Conservation (phyloP, 2,113 vertebrate species). For the Azemiops feae region DNA sequence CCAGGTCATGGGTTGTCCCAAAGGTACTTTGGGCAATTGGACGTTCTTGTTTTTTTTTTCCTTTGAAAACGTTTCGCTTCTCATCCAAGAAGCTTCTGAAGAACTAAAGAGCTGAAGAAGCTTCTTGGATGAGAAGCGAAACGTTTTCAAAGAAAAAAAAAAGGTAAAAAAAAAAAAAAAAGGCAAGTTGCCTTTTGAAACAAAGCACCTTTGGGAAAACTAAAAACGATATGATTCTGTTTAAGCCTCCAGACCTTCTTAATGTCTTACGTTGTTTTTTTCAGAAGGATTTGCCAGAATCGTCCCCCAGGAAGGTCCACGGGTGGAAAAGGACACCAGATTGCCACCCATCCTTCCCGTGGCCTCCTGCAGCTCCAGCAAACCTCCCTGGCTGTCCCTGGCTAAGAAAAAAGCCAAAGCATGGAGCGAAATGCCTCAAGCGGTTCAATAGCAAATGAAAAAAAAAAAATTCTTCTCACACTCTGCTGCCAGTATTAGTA, state of each 20-base stretch:
- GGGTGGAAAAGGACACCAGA: constrained; percentile 55
- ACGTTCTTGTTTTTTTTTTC: no score
- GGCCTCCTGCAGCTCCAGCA: constrained; percentile 61
- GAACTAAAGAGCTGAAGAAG: no score
- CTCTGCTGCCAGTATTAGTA: constrained; percentile 43
- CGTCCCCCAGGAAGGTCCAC: constrained; percentile 61
- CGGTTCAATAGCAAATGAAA: constrained; percentile 69
- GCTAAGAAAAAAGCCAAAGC: constrained; percentile 95
- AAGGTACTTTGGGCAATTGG: no score
- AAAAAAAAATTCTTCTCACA: constrained; percentile 25
- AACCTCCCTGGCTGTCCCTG: constrained; percentile 88
- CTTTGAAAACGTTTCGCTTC: no score
- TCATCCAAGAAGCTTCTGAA: no score
- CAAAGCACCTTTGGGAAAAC: no score
- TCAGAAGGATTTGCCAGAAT: constrained; percentile 61
- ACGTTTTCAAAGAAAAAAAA: no score
- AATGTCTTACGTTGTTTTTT: constrained; percentile 50
- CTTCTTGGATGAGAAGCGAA: no score
- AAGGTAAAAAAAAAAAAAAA: no score
- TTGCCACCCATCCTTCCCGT: constrained; percentile 51
- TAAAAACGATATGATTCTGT: background rate
- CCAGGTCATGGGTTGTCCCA: no score
- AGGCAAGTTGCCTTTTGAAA: no score
- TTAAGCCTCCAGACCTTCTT: constrained; percentile 7
- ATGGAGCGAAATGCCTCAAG: constrained; percentile 88